Conservation (phyloP, 2,888 invertebrate species). For the Drosophila fungiperda region DNA sequence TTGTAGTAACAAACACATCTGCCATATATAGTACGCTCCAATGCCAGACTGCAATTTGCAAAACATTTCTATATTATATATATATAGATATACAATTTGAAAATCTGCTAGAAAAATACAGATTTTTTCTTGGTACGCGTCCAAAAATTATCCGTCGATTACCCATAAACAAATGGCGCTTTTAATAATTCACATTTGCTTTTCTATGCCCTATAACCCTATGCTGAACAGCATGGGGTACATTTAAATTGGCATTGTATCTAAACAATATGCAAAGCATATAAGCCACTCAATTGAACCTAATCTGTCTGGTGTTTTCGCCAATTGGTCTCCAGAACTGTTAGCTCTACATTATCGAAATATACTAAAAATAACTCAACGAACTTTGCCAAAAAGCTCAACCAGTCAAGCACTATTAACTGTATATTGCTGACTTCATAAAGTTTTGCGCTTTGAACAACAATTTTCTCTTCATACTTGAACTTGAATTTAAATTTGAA, state of each 20-base stretch:
- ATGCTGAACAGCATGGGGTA: not conserved
- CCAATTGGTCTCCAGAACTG: not conserved
- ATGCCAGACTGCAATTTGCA: constrained; percentile 11
- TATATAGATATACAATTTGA: constrained; percentile 6
- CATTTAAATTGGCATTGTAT: not conserved
- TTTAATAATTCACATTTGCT: constrained; percentile 29
- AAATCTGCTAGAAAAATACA: constrained; percentile 24
- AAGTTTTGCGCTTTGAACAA: constrained; percentile 56
- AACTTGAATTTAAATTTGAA: constrained; percentile 50
- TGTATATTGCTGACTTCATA: not conserved
- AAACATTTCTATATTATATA: constrained; percentile 7
- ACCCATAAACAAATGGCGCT: constrained; percentile 55
- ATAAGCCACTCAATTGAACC: not conserved
- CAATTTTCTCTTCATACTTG: constrained; percentile 6
- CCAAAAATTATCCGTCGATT: constrained; percentile 58
- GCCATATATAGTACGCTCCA: not conserved
- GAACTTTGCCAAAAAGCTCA: constrained; percentile 3
- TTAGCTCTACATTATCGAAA: not conserved
- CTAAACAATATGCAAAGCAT: not conserved
- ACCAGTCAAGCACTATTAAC: not conserved
- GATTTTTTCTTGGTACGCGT: constrained; percentile 60
- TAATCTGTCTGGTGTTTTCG: not conserved
- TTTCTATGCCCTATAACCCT: constrained; percentile 7
- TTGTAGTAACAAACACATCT: constrained; percentile 21
- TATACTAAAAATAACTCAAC: not conserved